Evolutionary conservation across 2,113 vertebrate species (phyloP), one percentile per base, ranked within the genome.

Genomic region (Progne subis): DNA sequence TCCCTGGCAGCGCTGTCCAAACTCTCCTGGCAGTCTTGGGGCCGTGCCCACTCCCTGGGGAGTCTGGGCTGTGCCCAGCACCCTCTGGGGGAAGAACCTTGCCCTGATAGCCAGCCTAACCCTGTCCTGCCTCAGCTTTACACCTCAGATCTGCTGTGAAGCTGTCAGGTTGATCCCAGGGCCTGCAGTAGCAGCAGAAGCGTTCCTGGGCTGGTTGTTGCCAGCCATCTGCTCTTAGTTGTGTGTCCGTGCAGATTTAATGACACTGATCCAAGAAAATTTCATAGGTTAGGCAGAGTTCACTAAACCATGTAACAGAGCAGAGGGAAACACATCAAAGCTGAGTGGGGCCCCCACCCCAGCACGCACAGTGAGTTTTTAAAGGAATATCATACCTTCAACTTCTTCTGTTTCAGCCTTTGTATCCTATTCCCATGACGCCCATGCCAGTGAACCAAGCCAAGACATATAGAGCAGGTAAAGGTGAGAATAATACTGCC

Each of bases 391-490:
- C 50, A 64, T 74, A 44, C 19, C 70, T 87, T 95, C 29, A 29
- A 59, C 96, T 95, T 88, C 63, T 98, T 90, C 91, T 94, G 8
- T 96, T 97, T 95, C 96, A 99, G 99, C 98, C 99, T 98, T 94
- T 99, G 97, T 99, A 99, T 97, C 99, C 99, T 93, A 99, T 99
- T 96, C 99, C 98, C 90, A 99, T 99, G 98, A 99, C 99, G 67
- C 99, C 99, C 70, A 99, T 99, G 99, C 98, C 99, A 63, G 99
- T 99, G 97, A 99, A 98, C 98, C 99, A 99, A 98, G 98, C 99
- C 96, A 99, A 99, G 98, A 98, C 99, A 97, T 99, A 99, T 98
- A 99, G 99, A 99, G 98, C 99, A 99, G 99, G 99, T 99, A 99
- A 99, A 99, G 99, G 99, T 99, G 99, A 99, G 98, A 98, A 97